Evolutionary conservation across 1,140 invertebrate species (phyloP), one percentile per base, ranked within the genome.

Genomic region (Drosophila nikananu): DNA sequence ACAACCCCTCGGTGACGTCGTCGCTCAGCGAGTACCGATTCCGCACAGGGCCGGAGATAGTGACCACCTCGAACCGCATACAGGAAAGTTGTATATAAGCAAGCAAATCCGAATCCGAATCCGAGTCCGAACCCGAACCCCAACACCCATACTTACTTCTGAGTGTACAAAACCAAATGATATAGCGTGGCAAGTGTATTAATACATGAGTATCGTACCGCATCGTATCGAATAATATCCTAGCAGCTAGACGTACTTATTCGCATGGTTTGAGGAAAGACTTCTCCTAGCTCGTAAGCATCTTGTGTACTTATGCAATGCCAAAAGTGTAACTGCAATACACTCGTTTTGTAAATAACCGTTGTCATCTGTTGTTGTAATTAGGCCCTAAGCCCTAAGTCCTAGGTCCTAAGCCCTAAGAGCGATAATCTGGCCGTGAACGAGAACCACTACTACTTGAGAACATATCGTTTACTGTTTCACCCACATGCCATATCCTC

Each of bases 81-180:
- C 96, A 97, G 93, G 96, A 97, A 94, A 97, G 96, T 94, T 97
- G 96, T 96, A 97, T 97, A 96, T 97, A 96, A 86, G 51, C 67
- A 35, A 55, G 19, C 35, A 35, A 57, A 39, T 39, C 15, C 54
- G 32, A 39, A 55, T 23, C 52, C 32, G 10, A 21, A 55, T 39
- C 32, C 52, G 15, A 21, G 9, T 13, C 52, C 52, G 2, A 37
- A 37, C 8, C 60, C 52, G 49, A 39, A 70, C 37, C 58, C 65
- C 42, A 4, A 37, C 35, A 37, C 13, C 42, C 60, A 83, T 83
- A 83, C 62, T 80, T 81, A 80, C 81, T 62, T 72, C 71, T 83
- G 74, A 81, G 61, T 83, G 65, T 75, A 80, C 77, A 80, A 80
- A 80, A 75, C 54, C 54, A 80, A 79, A 82, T 52, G 72, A 60